Base-by-base conservation (phyloP, 2,888 invertebrate species). In the Apotomis turbidana region DNA sequence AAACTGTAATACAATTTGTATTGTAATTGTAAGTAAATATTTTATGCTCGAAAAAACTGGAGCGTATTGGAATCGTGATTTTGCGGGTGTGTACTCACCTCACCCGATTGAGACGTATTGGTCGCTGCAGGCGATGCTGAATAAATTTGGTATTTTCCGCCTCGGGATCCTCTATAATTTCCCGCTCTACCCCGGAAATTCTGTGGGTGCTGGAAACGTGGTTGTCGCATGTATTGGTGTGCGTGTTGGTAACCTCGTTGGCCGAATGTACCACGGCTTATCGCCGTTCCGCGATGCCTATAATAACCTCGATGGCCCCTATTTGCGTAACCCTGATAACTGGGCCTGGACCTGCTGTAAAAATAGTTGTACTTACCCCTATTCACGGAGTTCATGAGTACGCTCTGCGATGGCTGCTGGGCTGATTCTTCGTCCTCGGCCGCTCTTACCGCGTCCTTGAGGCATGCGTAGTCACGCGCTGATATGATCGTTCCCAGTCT, bases 31-130 rank as follows among this genome's bases (percentile, higher is more conserved):
- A 54, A 13, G 54, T 54, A 6, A 54, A 13, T 6, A 54, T 13
- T 54, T 54, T 54, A 54, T 54, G 54, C 54, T 54, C 54, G 54
- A 54, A 54, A 54, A 54, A 54, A 54, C 4, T 54, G 54, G 13
- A 41, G 41, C 6, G 41, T 41, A 41, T 41, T 41, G 41, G 41
- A 41, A 41, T 41, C 41, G 1, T 41, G 41, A 41, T 41, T 41
- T 41, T 41, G 27, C 6, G 41, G 4, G 41, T 41, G 41, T 41
- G 41, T 41, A 54, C 6, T 6, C 13, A 6, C 12, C 6, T n/a
- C 13, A n/a, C n/a, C n/a, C n/a, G n/a, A n/a, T 54, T 13, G 12
- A 54, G 6, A 54, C n/a, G 13, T 12, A 41, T 41, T 41, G 41
- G 41, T 4, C 4, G 4, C 41, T 41, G 41, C 41, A 41, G 41